phyloP scores from a whole-genome alignment of 1,140 invertebrate genomes.

The Megalopta genalis region DNA sequence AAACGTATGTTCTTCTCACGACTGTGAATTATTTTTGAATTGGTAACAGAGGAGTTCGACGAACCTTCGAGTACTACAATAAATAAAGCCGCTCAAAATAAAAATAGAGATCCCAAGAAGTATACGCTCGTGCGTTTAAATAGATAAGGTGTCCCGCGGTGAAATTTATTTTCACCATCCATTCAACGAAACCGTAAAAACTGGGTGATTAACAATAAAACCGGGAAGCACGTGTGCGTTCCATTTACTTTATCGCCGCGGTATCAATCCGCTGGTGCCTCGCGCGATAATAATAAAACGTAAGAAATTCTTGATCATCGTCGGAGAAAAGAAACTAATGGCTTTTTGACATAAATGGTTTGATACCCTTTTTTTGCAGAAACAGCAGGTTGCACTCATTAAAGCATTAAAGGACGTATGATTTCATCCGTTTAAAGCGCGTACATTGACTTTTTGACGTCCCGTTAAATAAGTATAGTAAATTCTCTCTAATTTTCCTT shows the following conservation, averaged over 20 bases:
- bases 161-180: not conserved
- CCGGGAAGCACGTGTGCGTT: not conserved
- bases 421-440: no score
- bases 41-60: no score
- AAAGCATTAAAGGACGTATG: no score
- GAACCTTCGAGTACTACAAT: no score
- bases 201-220: not conserved
- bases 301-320: constrained; percentile 12
- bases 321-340: constrained; percentile 21
- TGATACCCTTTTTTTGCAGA: not conserved
- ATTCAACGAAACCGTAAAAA: not conserved
- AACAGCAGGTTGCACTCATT: no score
- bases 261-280: not conserved
- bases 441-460: no score
- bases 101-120: not conserved
- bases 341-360: constrained; percentile 38
- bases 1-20: no score
- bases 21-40: no score
- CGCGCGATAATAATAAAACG: not conserved
- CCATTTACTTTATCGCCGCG: not conserved
- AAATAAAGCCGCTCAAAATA: not conserved
- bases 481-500: no score
- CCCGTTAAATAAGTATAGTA: no score
- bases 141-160: not conserved
- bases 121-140: not conserved